phyloP scores from a whole-genome alignment of 2,113 vertebrate genomes.

The Progne subis region DNA sequence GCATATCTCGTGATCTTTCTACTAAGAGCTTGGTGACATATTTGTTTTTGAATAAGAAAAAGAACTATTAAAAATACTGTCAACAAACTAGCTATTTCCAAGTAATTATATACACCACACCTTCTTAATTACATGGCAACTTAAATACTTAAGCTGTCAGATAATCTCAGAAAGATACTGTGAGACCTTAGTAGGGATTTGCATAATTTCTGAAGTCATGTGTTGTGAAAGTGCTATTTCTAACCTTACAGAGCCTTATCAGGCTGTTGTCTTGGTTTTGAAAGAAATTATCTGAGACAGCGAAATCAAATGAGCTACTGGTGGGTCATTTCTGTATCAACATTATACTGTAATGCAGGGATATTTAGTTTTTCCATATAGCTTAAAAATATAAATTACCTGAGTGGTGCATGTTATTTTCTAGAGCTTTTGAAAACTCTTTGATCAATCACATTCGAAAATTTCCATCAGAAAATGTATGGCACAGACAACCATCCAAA shows the following conservation, averaged over 20 bases:
- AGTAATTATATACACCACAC: neutral
- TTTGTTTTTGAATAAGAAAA: neutral
- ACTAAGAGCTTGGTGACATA: neutral
- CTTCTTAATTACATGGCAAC: neutral
- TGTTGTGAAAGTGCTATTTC: neutral
- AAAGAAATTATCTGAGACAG: too few relatives aligned
- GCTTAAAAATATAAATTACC: neutral
- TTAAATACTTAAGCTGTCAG: neutral
- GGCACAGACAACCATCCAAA: neutral
- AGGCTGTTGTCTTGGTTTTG: neutral
- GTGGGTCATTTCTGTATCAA: neutral
- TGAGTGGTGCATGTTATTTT: neutral
- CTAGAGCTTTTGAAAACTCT: neutral
- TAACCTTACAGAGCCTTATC: neutral
- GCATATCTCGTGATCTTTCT: neutral
- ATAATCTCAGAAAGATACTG: neutral
- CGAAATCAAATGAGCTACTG: neutral
- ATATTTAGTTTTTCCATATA: neutral
- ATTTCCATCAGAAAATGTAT: neutral
- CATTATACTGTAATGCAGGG: neutral
- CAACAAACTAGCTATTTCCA: neutral
- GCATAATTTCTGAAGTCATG: neutral
- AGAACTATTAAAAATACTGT: neutral
- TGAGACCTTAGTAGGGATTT: neutral
- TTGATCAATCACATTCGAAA: neutral